Conservation (phyloP, 2,797 vertebrate genomes). For the Cossypha caffra region DNA sequence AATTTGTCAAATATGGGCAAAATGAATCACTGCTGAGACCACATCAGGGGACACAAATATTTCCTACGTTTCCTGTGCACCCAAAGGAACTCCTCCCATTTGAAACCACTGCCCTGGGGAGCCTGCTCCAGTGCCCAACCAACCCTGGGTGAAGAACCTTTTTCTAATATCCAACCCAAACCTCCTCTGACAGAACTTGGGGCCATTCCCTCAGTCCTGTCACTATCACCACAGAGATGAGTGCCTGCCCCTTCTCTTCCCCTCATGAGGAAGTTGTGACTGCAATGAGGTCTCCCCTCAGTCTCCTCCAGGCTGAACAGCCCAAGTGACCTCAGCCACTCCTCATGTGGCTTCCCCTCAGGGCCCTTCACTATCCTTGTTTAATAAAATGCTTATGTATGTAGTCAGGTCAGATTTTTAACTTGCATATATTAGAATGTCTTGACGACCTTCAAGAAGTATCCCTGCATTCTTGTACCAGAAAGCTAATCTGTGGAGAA, state of each 20-base stretch:
- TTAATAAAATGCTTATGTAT: neutral
- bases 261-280: accelerated
- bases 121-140: accelerated
- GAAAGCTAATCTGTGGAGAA: neutral
- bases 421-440: neutral
- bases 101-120: neutral
- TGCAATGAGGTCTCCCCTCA: neutral
- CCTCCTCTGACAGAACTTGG: neutral
- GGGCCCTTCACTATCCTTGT: neutral
- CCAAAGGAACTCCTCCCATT: neutral
- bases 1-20: neutral
- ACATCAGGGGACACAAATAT: neutral
- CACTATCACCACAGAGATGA: neutral
- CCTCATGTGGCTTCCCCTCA: accelerated
- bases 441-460: neutral
- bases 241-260: accelerated
- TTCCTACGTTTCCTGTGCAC: neutral
- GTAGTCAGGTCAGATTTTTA: neutral
- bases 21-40: neutral
- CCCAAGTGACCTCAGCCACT: accelerated
- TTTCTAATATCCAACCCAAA: neutral
- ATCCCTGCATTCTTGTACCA: neutral
- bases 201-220: neutral
- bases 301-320: neutral
- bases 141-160: neutral